Base-by-base conservation (phyloP, 2,113 vertebrate genomes). In the Callipepla squamata region DNA sequence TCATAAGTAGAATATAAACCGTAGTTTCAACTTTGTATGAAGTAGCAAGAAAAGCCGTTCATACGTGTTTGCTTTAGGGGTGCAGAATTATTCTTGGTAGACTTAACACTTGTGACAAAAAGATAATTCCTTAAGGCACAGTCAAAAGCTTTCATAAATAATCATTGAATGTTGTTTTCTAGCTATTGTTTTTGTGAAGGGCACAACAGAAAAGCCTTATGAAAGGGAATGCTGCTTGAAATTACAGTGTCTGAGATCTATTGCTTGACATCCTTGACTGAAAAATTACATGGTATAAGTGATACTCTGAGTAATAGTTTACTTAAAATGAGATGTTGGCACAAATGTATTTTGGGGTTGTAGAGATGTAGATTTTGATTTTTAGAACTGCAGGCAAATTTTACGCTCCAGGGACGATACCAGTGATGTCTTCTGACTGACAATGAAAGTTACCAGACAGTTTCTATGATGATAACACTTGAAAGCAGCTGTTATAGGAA, bases 251-350 rank as follows among this genome's bases (percentile, higher is more conserved):
- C 83, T 84, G 80, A 93, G 80, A 95, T 95, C 58, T 50, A 55
- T 23, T 95, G 65, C 97, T 96, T 96, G 95, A 97, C 89, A 95
- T 65, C 78, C 91, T 61, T 96, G 94, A 96, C 94, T 95, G 67
- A 82, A 92, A 97, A 97, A 96, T 96, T 97, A 93, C 4, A 78
- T 62, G 85, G 69, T 97, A 83, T 90, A 81, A 70, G 83, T 94
- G 92, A 70, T 95, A 92, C 81, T 92, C 91, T 82, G 89, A 96
- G 65, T 90, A 89, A 82, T 95, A 84, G 96, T 96, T 97, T 95
- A 89, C 89, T 95, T 95, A 78, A 96, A 94, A 96, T 94, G 94
- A 96, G 77, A 79, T 82, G 47, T 65, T 95, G 70, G 82, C 94
- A 96, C 67, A 75, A 50, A 94, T 69, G 85, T 61, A 83, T 92